A percentile compares a stretch with the other conserved stretches of the same genome.
Evolutionary conservation across 2,888 invertebrate species (phyloP).

Genomic region (Electrophaes corylata): DNA sequence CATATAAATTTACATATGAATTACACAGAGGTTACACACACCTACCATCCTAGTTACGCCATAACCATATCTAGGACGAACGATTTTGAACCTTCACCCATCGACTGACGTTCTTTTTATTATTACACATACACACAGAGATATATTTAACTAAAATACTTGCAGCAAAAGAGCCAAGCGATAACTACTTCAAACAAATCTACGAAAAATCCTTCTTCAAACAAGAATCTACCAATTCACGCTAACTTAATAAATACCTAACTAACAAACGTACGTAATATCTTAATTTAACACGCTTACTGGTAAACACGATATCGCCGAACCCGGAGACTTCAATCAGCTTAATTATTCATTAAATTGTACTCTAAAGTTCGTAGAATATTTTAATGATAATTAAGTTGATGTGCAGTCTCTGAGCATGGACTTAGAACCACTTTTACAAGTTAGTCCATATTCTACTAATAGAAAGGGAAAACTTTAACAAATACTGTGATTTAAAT

Average conservation of each 20-base stretch:
- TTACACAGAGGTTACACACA: too few relatives aligned
- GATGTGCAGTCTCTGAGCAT: constrained; percentile 1
- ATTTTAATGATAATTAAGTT: neutral
- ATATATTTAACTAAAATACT: constrained; percentile 5
- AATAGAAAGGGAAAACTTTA: constrained; percentile 37
- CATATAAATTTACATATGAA: neutral
- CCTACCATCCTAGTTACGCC: too few relatives aligned
- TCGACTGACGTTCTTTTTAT: neutral
- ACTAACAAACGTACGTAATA: neutral
- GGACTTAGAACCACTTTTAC: neutral
- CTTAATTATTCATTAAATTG: constrained; percentile 1
- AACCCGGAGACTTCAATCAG: neutral
- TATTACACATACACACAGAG: neutral
- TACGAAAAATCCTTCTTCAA: constrained; percentile 15
- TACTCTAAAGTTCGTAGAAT: neutral
- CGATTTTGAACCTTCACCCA: neutral
- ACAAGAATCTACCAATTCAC: constrained; percentile 3
- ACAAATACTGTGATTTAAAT: constrained; percentile 30
- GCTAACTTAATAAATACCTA: constrained; percentile 21
- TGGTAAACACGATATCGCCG: constrained; percentile 17
- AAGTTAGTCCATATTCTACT: constrained; percentile 36
- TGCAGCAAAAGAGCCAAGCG: constrained; percentile 7
- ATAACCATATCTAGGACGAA: too few relatives aligned
- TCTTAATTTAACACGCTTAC: constrained; percentile 2
- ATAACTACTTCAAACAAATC: neutral